Evolutionary conservation across 2,113 vertebrate genomes (phyloP).

Genomic region (Scolopax mira): DNA sequence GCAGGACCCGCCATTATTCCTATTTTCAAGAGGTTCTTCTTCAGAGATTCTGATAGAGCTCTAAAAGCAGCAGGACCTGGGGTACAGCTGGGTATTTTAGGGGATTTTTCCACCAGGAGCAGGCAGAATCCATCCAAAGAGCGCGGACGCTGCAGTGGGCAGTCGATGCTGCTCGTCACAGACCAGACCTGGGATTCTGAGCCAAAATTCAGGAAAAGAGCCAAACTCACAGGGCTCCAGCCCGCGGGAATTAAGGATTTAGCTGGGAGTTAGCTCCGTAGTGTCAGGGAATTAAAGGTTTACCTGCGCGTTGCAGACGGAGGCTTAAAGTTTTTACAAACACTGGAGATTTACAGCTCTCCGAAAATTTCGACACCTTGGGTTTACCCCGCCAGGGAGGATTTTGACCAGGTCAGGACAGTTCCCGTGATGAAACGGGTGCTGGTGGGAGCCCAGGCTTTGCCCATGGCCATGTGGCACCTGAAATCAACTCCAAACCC

Average conservation of each 20-base stretch:
- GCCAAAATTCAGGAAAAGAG: no score
- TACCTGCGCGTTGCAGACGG: background rate
- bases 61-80: background rate
- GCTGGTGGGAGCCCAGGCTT: background rate
- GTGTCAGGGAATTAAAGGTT: constrained; percentile 57
- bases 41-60: background rate
- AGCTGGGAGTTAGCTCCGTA: background rate
- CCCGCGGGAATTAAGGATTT: background rate
- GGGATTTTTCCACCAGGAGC: background rate
- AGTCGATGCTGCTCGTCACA: fast-evolving
- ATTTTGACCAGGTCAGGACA: background rate
- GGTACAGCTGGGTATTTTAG: background rate
- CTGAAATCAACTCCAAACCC: background rate
- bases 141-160: fast-evolving
- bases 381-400: constrained; percentile 29
- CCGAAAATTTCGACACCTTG: constrained; percentile 2
- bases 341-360: constrained; percentile 10
- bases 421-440: background rate
- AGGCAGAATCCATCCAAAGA: no score
- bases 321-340: constrained; percentile 34
- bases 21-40: background rate
- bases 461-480: background rate
- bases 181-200: background rate
- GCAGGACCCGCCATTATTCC: fast-evolving
- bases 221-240: fast-evolving